Conservation (phyloP, 2,888 invertebrate genomes). For the Sympetrum striolatum region DNA sequence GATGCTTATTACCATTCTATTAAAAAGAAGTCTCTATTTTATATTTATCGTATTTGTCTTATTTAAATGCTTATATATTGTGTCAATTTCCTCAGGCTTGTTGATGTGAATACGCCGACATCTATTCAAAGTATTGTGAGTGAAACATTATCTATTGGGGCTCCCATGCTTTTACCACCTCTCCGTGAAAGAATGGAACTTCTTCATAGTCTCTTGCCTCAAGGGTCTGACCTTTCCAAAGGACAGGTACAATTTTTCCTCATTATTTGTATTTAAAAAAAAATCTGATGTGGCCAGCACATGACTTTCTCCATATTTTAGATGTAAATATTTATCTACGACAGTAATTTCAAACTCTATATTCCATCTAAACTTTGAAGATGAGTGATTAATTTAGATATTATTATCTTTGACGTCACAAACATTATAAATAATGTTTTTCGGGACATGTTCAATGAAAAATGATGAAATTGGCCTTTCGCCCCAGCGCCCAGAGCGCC, state of each 20-base stretch:
- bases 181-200: conserved; percentile 67
- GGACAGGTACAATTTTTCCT: conserved; percentile 61
- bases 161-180: conserved; percentile 66
- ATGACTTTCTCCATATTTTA: neutral
- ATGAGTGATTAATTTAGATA: too few species aligned
- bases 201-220: conserved; percentile 64
- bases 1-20: neutral
- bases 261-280: neutral
- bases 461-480: too few species aligned
- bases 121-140: conserved; percentile 64
- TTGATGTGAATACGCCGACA: conserved; percentile 59
- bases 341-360: too few species aligned
- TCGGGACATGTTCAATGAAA: too few species aligned
- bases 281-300: neutral
- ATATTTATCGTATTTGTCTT: neutral
- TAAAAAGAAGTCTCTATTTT: neutral
- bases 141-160: conserved; percentile 67
- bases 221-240: conserved; percentile 63
- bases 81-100: conserved; percentile 51
- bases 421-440: too few species aligned
- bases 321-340: neutral
- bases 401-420: too few species aligned
- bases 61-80: neutral
- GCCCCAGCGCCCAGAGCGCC: too few species aligned
- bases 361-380: too few species aligned